A percentile compares a stretch with the other conserved stretches of the same genome.
These are phyloP conservation scores for Coregonus sp. DNA, from an alignment of 2,797 vertebrate species.

Conservation along the genomic window DNA sequence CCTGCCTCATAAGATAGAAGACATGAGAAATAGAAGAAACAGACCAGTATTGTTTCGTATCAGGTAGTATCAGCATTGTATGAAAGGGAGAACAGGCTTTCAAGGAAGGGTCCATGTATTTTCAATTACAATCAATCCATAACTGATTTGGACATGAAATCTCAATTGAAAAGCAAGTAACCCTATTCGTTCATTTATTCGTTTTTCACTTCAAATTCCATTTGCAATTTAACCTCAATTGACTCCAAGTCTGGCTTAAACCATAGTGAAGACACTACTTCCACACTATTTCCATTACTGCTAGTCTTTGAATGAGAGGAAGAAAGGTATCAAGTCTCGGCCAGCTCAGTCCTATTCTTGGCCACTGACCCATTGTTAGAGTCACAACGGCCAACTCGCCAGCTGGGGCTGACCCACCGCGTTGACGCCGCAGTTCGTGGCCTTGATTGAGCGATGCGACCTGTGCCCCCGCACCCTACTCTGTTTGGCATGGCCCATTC, in stretches of 20 bases:
- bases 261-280: background rate
- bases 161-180: no score
- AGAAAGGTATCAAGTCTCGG: background rate
- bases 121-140: no score
- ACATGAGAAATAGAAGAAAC: no score
- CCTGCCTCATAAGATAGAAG: no score
- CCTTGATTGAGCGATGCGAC: slow-evolving; percentile 57
- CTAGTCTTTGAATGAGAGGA: background rate
- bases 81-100: no score
- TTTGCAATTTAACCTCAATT: background rate
- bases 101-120: no score
- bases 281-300: background rate
- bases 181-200: background rate
- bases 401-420: slow-evolving; percentile 44
- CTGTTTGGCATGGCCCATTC: slow-evolving; percentile 65
- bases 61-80: no score
- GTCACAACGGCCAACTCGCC: slow-evolving; percentile 30
- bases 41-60: no score
- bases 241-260: background rate
- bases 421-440: slow-evolving; percentile 31
- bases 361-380: slow-evolving; percentile 10
- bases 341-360: background rate
- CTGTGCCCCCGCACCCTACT: slow-evolving; percentile 60
- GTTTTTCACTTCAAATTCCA: background rate
- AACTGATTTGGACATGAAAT: background rate